Evolutionary conservation across 2,797 vertebrate species (phyloP).

Genomic region (Melanotaenia maccullochi): DNA sequence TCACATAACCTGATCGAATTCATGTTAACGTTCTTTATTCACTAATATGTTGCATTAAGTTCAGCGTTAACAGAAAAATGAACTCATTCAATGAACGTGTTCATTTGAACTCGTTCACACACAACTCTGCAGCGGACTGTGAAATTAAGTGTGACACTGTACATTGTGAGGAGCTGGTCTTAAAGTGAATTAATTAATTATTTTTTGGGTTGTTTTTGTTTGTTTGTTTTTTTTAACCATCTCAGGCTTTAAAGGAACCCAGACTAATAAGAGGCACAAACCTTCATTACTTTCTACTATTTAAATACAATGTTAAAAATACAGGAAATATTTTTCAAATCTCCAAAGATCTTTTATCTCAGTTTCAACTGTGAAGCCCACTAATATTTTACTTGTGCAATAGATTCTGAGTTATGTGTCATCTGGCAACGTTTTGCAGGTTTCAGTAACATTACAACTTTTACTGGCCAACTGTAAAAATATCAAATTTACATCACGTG

Average conservation of each 20-base stretch:
- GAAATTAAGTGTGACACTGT: not conserved
- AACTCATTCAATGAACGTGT: too few relatives aligned
- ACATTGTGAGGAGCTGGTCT: not conserved
- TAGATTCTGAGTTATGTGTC: not conserved
- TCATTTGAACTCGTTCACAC: too few relatives aligned
- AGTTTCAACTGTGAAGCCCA: not conserved
- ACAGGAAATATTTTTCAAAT: not conserved
- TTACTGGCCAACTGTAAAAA: not conserved
- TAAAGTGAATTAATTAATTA: slow-evolving; percentile 12
- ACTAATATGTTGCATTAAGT: too few relatives aligned
- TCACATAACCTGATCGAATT: too few relatives aligned
- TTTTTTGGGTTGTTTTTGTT: not conserved
- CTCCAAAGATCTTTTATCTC: too few relatives aligned
- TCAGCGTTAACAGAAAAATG: too few relatives aligned
- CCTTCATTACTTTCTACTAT: not conserved
- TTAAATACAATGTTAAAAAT: not conserved
- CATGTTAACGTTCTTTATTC: too few relatives aligned
- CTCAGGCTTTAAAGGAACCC: not conserved
- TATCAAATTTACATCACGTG: not conserved
- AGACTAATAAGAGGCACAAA: not conserved
- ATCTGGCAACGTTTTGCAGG: not conserved
- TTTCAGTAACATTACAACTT: not conserved
- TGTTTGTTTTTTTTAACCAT: not conserved
- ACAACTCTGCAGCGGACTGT: not conserved
- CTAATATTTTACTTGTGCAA: not conserved